Evolutionary conservation across 2,113 vertebrate species (phyloP).

Genomic region (Oryzias woworae): DNA sequence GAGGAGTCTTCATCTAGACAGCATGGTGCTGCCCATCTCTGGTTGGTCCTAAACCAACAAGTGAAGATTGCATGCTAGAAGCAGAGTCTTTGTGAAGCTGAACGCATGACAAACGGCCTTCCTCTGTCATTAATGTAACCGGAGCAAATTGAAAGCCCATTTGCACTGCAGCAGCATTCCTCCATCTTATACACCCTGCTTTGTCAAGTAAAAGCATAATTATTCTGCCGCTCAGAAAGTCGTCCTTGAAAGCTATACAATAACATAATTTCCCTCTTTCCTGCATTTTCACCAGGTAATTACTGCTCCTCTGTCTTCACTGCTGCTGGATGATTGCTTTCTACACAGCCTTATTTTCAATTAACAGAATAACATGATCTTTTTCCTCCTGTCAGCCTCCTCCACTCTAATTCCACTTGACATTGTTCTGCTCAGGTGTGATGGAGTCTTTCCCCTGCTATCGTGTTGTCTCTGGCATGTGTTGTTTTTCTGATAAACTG

Average conservation of each 20-base stretch:
- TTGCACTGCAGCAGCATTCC: conserved; percentile 50
- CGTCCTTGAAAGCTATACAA: conserved; percentile 16
- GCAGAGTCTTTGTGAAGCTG: conserved; percentile 36
- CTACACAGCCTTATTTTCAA: conserved; percentile 25
- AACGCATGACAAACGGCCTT: conserved; percentile 61
- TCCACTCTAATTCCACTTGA: conserved; percentile 68
- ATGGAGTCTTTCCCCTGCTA: conserved; percentile 43
- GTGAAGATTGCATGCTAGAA: conserved; percentile 57
- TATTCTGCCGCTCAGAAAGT: conserved; percentile 42
- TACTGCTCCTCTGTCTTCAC: conserved; percentile 42
- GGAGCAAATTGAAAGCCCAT: conserved; percentile 39
- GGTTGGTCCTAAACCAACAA: conserved; percentile 33
- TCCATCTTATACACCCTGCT: conserved; percentile 31
- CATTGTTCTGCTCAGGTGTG: conserved; percentile 71
- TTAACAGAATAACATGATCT: conserved; percentile 57
- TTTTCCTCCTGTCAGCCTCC: conserved; percentile 56
- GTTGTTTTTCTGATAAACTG: conserved; percentile 41
- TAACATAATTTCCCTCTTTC: conserved; percentile 45
- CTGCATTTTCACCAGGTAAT: conserved; percentile 54
- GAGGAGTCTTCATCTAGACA: conserved; percentile 23
- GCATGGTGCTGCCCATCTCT: conserved; percentile 67
- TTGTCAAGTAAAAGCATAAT: conserved; percentile 19
- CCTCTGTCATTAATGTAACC: conserved; percentile 29
- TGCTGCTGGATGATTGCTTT: conserved; percentile 64
- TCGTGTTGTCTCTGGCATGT: conserved; percentile 72